phyloP scores from a whole-genome alignment of 2,888 invertebrate genomes.

The Leptura quadrifasciata region DNA sequence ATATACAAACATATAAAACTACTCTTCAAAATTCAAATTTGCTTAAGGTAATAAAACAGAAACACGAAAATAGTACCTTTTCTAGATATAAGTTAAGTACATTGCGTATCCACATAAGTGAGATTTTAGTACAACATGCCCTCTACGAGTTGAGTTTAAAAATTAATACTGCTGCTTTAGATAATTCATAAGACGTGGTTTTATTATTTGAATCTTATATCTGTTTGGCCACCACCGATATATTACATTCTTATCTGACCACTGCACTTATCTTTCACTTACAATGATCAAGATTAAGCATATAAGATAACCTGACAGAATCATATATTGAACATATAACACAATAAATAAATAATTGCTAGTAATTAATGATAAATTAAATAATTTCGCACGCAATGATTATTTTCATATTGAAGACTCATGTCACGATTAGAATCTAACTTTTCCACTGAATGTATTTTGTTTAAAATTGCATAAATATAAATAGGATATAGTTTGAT shows the following conservation, averaged over 20 bases:
- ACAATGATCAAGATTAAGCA: conserved; percentile 1
- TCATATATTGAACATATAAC: not conserved
- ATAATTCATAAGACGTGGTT: not conserved
- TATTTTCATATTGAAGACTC: conserved; percentile 14
- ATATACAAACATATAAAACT: not conserved
- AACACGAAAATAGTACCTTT: not conserved
- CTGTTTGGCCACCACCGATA: conserved; percentile 15
- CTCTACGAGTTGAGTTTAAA: not conserved
- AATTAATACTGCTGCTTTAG: not conserved
- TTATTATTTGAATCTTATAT: not conserved
- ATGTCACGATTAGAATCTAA: conserved; percentile 1
- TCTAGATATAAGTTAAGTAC: conserved; percentile 1
- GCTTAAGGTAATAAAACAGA: no score
- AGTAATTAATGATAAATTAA: not conserved
- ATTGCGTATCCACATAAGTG: conserved; percentile 2
- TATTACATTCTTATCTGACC: conserved; percentile 15
- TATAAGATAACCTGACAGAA: not conserved
- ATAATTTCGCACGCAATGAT: not conserved
- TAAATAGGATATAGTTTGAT: not conserved
- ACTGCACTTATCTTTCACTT: not conserved
- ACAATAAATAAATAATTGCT: not conserved
- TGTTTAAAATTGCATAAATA: not conserved
- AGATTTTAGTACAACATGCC: conserved; percentile 14
- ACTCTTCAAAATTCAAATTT: not conserved
- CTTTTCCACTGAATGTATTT: not conserved